Evolutionary conservation across 2,113 vertebrate genomes (phyloP), one percentile per base, ranked within the genome.

Genomic region (Pardalotus punctatus): DNA sequence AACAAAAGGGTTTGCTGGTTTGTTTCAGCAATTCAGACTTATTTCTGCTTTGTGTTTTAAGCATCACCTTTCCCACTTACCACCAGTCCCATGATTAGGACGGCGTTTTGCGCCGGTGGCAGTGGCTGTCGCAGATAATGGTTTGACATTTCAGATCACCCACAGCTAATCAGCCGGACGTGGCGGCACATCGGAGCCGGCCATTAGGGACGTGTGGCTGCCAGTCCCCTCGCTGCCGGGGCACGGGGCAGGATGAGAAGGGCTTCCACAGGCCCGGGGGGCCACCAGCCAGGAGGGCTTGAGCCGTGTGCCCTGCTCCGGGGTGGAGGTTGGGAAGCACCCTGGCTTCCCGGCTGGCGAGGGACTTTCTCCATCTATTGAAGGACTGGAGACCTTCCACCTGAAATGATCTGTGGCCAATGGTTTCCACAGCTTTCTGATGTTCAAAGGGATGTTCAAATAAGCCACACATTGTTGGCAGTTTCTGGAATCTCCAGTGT

Each of bases 141-240:
- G 96, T 95, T 74, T 98, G 98, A 98, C 98, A 98, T 98, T 98
- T 98, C 96, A 87, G 86, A 96, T 98, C 91, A 92, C 97, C 97
- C 97, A 70, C 96, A 66, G 79, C 96, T 98, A 95, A 98, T 98
- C 98, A 98, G 94, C 93, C 3, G 56, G 93, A 85, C 96, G 96
- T 96, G 97, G 96, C 89, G 35, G 96, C 96, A 96, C 97, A 98
- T 98, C 15, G 31, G 80, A 74, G 96, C 69, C 50, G n/a, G 65
- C 95, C 97, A 96, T 98, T 98, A 98, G 88, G 94, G 96, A 74
- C 10, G 4, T 19, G 89, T 23, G 94, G 92, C 97, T 92, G 89
- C 65, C 29, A 10, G 27, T 85, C 36, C 47, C 87, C 88, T 56
- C 2, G 5, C 94, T 85, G 84, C 86, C 38, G 51, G 86, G 89